These are phyloP conservation scores for Trissolcus japonicus DNA, from an alignment of 2,888 invertebrate species.

Conservation along the genomic window DNA sequence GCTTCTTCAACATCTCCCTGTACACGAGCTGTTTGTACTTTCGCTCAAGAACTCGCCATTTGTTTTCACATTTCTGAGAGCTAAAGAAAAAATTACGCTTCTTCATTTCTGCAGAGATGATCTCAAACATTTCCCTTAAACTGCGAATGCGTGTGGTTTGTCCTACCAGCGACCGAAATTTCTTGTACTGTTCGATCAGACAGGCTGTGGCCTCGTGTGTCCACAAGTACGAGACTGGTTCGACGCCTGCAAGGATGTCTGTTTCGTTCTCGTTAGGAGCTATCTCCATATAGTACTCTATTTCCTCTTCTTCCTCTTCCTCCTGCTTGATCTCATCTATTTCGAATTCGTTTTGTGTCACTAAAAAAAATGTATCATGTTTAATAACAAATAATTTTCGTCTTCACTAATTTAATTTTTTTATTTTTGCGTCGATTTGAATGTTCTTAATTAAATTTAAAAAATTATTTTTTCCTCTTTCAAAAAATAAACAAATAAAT, in stretches of 20 bases:
- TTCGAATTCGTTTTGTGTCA: constrained; percentile 1
- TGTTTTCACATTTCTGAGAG: constrained; percentile 72
- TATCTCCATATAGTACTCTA: constrained; percentile 51
- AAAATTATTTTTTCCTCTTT: too few species aligned
- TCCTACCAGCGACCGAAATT: constrained; percentile 68
- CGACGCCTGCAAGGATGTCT: constrained; percentile 55
- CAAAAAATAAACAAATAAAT: too few species aligned
- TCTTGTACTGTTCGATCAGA: constrained; percentile 69
- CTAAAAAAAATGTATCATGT: too few species aligned
- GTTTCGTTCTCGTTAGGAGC: constrained; percentile 19
- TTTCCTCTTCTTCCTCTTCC: constrained; percentile 63
- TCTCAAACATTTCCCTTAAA: constrained; percentile 71
- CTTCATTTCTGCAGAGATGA: constrained; percentile 70
- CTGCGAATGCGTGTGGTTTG: constrained; percentile 67
- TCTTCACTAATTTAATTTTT: too few species aligned
- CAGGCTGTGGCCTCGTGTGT: constrained; percentile 70
- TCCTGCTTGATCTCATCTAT: neutral
- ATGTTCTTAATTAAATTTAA: too few species aligned
- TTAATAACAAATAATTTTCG: too few species aligned
- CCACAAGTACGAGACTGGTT: constrained; percentile 64
- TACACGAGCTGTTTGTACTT: constrained; percentile 70
- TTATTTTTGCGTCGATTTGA: too few species aligned
- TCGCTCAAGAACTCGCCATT: constrained; percentile 71
- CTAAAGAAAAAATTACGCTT: constrained; percentile 68
- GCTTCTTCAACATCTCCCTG: constrained; percentile 69